phyloP scores from a whole-genome alignment of 2,113 vertebrate species.

The Pseudorectes ferrugineus region DNA sequence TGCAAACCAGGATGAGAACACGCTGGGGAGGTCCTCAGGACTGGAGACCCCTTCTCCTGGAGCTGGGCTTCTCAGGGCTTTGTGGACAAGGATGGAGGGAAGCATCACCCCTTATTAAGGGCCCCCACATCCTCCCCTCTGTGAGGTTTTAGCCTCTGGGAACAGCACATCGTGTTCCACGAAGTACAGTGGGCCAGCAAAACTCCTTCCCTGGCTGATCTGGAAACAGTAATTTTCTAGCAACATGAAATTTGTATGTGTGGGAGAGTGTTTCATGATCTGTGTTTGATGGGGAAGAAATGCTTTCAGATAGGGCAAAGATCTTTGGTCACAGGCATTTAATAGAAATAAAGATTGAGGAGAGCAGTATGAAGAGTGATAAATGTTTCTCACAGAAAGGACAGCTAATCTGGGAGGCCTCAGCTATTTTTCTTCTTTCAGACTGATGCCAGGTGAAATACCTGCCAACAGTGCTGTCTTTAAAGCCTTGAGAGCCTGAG shows the following conservation, averaged over 20 bases:
- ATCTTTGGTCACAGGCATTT: background rate
- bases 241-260: background rate
- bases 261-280: background rate
- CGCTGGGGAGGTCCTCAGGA: background rate
- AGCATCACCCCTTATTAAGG: background rate
- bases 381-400: background rate
- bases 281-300: background rate
- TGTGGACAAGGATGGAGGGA: background rate
- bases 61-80: background rate
- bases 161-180: background rate
- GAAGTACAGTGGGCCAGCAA: background rate
- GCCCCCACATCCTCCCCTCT: accelerated
- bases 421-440: background rate
- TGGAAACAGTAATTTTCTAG: background rate
- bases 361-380: background rate
- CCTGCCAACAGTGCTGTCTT: background rate
- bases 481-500: background rate
- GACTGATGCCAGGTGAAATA: background rate
- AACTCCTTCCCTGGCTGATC: background rate
- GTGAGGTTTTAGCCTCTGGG: background rate
- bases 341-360: background rate
- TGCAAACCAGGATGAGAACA: background rate
- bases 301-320: background rate
- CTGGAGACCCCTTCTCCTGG: background rate
- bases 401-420: background rate